Conservation (phyloP, 30 jellyfish, hydroid and myxozoan genomes). For the Sanderia malayensis region DNA sequence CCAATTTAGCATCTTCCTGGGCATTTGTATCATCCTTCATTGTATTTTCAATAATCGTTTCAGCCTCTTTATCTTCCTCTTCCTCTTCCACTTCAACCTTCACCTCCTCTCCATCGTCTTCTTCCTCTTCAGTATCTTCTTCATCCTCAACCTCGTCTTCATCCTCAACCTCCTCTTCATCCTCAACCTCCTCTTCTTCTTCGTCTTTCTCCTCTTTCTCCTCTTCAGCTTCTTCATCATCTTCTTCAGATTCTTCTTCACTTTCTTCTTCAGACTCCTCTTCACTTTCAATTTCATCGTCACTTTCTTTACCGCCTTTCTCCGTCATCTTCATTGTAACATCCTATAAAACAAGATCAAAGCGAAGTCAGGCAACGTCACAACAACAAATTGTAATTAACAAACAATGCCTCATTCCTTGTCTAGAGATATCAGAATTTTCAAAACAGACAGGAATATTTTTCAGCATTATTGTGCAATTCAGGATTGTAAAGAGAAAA, state of each 20-base stretch:
- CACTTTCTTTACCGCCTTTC: neutral
- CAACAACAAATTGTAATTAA: neutral
- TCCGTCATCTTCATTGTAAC: slow-evolving; percentile 71
- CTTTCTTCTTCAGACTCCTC: slow-evolving; percentile 45
- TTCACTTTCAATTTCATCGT: slow-evolving; percentile 20
- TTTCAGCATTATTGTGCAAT: neutral
- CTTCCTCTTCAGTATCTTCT: slow-evolving; percentile 31
- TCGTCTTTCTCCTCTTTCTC: slow-evolving; percentile 59
- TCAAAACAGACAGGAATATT: neutral
- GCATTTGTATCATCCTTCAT: no score
- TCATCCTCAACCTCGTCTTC: no score
- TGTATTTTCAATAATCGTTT: slow-evolving; percentile 23
- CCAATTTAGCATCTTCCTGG: no score
- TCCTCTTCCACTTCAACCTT: no score
- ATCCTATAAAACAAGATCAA: slow-evolving; percentile 37
- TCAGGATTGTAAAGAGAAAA: neutral
- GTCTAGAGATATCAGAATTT: neutral
- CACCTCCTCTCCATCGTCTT: no score
- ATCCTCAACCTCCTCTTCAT: no score
- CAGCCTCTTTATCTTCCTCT: slow-evolving; percentile 45
- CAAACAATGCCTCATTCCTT: neutral
- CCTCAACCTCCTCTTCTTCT: slow-evolving; percentile 38
- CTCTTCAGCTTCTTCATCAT: slow-evolving; percentile 46
- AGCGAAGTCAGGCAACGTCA: neutral
- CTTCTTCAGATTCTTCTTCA: slow-evolving; percentile 47